Conservation (phyloP, 2,888 invertebrate species). For the Calameuta idolon region DNA sequence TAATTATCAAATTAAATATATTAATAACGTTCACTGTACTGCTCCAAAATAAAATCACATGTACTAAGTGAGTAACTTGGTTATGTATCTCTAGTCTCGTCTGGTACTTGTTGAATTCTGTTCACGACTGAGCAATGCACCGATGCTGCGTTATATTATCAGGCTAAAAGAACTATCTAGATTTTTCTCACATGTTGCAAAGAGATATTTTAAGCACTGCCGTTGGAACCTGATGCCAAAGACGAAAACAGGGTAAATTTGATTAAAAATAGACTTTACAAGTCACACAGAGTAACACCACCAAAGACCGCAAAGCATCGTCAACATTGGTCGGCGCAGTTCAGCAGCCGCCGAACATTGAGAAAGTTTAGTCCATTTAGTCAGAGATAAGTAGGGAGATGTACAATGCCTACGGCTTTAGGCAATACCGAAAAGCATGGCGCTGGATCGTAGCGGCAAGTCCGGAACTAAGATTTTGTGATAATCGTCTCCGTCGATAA, state of each 20-base stretch:
- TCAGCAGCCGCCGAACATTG: no score
- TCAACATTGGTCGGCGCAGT: no score
- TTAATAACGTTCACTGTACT: not conserved
- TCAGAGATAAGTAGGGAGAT: no score
- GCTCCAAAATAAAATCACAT: not conserved
- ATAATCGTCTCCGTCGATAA: no score
- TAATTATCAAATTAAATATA: not conserved
- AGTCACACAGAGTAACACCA: no score
- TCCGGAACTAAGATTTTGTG: no score
- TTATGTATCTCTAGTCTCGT: not conserved
- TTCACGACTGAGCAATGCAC: slow-evolving; percentile 29
- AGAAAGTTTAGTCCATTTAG: no score
- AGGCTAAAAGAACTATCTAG: slow-evolving; percentile 49
- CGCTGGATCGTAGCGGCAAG: no score
- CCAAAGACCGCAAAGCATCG: no score
- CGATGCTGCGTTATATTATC: slow-evolving; percentile 39
- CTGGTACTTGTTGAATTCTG: not conserved
- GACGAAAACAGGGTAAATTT: slow-evolving; percentile 27
- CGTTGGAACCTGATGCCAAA: slow-evolving; percentile 33
- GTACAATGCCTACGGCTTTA: no score
- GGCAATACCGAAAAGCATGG: no score
- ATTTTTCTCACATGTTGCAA: slow-evolving; percentile 41
- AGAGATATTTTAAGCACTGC: slow-evolving; percentile 54
- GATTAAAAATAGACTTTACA: slow-evolving; percentile 36
- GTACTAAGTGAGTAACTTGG: not conserved